A percentile compares a stretch with the other conserved stretches of the same genome.
phyloP scores from a whole-genome alignment of 2,113 vertebrate genomes.

The Otis tarda region DNA sequence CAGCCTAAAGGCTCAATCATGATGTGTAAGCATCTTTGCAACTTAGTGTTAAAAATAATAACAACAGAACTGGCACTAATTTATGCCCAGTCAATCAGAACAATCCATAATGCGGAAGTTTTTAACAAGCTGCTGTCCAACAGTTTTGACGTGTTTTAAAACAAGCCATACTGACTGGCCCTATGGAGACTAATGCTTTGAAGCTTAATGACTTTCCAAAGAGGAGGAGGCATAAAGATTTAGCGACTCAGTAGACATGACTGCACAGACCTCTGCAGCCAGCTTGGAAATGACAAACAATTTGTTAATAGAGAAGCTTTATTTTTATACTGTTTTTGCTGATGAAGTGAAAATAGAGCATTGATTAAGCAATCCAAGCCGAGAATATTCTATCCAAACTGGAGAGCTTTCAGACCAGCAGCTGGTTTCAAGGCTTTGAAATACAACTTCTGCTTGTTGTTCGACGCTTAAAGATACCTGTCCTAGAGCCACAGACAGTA shows the following conservation, averaged over 20 bases:
- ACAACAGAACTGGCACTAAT: neutral
- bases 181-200: neutral
- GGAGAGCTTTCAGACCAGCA: neutral
- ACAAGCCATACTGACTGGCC: neutral
- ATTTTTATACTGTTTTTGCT: neutral
- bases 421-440: constrained; percentile 19
- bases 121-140: constrained; percentile 10
- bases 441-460: neutral
- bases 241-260: neutral
- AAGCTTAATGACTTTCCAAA: constrained; percentile 15
- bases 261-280: neutral
- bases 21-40: neutral
- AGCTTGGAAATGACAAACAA: constrained; percentile 19
- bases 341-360: neutral
- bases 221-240: constrained; percentile 18
- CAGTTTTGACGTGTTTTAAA: constrained; percentile 21
- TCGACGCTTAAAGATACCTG: neutral
- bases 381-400: constrained; percentile 14
- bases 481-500: neutral
- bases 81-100: constrained; percentile 3
- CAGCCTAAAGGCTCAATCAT: neutral
- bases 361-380: constrained; percentile 34
- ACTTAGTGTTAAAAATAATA: neutral
- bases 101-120: neutral
- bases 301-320: constrained; percentile 17